Evolutionary conservation across 1,140 invertebrate genomes (phyloP), one percentile per base, ranked within the genome.

Genomic region (Xylocopa sonorina): DNA sequence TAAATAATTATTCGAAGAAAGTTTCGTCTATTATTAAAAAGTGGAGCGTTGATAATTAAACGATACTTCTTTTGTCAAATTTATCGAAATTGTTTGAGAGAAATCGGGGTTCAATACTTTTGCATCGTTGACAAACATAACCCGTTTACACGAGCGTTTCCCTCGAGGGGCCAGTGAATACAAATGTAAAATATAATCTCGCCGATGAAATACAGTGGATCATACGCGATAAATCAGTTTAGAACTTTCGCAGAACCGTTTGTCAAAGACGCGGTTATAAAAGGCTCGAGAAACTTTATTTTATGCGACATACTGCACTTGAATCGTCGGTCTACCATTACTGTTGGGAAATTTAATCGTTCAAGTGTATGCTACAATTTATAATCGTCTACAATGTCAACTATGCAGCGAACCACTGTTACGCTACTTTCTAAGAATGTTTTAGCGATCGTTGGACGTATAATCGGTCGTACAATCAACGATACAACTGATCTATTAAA

Each of bases 171-270:
- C 18, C 24, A 34, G 14, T 14, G 16, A 24, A 48, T 32, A 41
- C 18, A 38, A 60, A 62, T 48, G 48, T 51, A 32, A 73, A 38
- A 34, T 48, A 60, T 46, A 27, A 43, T 27, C 38, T 29, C 12
- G 10, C 7, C 16, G 21, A 63, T 21, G 48, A 55, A 63, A 71
- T 46, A 38, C 38, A 24, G 14, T n/a, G 2, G 41, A 34, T 21
- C 2, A 18, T 16, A 6, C 43, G 27, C 29, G n/a, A 43, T 57
- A 57, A 55, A 68, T 6, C 14, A n/a, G 5, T 21, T 10, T n/a
- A n/a, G 1, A 34, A 67, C 73, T 75, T 75, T 75, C 75, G 50
- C 43, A 32, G 58, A 41, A 77, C 34, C 55, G 21, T 64, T 18
- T 60, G 41, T 12, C 53, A 14, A n/a, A 29, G 50, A 32, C 12